Conservation (phyloP, 2,797 vertebrate genomes). For the Florisuga fusca region DNA sequence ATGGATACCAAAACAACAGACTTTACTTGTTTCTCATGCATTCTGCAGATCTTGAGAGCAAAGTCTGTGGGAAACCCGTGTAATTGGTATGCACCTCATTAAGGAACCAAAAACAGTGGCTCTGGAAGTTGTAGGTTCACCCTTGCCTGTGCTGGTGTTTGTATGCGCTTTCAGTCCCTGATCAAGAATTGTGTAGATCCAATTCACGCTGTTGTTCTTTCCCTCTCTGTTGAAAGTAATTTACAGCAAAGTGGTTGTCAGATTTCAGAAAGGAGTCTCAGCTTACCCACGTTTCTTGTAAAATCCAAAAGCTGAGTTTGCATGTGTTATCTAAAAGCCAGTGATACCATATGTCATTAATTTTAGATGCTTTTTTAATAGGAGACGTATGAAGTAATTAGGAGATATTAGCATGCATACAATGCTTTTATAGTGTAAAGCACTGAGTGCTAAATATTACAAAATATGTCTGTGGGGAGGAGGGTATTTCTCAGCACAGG, state of each 20-base stretch:
- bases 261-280: slow-evolving; percentile 24
- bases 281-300: slow-evolving; percentile 4
- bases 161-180: not conserved
- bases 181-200: not conserved
- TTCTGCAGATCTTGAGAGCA: slow-evolving; percentile 53
- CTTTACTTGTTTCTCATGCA: slow-evolving; percentile 70
- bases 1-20: slow-evolving; percentile 70
- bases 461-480: slow-evolving; percentile 4
- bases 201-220: slow-evolving; percentile 15
- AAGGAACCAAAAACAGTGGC: slow-evolving; percentile 1
- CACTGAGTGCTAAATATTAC: slow-evolving; percentile 61
- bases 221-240: slow-evolving; percentile 27
- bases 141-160: slow-evolving; percentile 4
- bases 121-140: not conserved
- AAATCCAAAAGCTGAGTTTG: not conserved
- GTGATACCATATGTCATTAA: slow-evolving; percentile 20
- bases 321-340: slow-evolving; percentile 58
- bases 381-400: slow-evolving; percentile 56
- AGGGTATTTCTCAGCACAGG: slow-evolving; percentile 5
- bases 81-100: slow-evolving; percentile 48
- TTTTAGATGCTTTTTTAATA: slow-evolving; percentile 54
- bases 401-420: slow-evolving; percentile 23
- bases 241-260: not conserved
- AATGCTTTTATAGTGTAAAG: slow-evolving; percentile 66
- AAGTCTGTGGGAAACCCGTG: slow-evolving; percentile 60